A percentile compares a stretch with the other conserved stretches of the same genome.
These are phyloP conservation scores for Ophraella communa DNA, from an alignment of 2,888 invertebrate species.

Conservation along the genomic window DNA sequence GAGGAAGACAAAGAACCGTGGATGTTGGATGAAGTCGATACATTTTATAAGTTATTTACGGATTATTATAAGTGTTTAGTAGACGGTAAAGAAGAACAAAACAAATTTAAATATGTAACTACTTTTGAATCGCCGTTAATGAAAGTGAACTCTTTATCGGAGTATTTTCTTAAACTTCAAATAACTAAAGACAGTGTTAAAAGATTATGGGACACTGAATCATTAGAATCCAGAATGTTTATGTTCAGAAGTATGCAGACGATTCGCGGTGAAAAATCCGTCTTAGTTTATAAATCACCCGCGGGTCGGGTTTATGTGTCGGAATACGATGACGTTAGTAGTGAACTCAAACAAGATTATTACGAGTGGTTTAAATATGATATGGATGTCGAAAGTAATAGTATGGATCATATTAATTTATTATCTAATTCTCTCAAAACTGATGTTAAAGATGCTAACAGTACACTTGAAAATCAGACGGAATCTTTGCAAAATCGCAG, in stretches of 20 bases:
- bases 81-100: slow-evolving; percentile 15
- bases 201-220: slow-evolving; percentile 48
- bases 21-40: slow-evolving; percentile 66
- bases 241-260: slow-evolving; percentile 33
- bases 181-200: slow-evolving; percentile 45
- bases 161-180: slow-evolving; percentile 36
- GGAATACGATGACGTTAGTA: slow-evolving; percentile 41
- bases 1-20: slow-evolving; percentile 63
- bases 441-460: slow-evolving; percentile 38
- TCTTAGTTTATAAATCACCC: slow-evolving; percentile 50
- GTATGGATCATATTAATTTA: slow-evolving; percentile 29
- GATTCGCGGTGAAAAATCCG: slow-evolving; percentile 37
- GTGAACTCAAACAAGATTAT: slow-evolving; percentile 34
- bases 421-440: slow-evolving; percentile 41
- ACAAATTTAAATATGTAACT: slow-evolving; percentile 22
- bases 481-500: slow-evolving; percentile 39
- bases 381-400: slow-evolving; percentile 9
- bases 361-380: slow-evolving; percentile 33
- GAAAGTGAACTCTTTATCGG: slow-evolving; percentile 41
- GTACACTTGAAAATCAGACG: slow-evolving; percentile 26
- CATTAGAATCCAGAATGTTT: slow-evolving; percentile 30
- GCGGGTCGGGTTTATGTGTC: slow-evolving; percentile 49
- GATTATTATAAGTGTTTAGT: slow-evolving; percentile 19
- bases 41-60: slow-evolving; percentile 46
- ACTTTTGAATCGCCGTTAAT: slow-evolving; percentile 47